Percentiles rank a stretch among this genome's conserved stretches.
Evolutionary conservation across 1,140 invertebrate genomes (phyloP).

Genomic region (Oreohelix idahoensis): DNA sequence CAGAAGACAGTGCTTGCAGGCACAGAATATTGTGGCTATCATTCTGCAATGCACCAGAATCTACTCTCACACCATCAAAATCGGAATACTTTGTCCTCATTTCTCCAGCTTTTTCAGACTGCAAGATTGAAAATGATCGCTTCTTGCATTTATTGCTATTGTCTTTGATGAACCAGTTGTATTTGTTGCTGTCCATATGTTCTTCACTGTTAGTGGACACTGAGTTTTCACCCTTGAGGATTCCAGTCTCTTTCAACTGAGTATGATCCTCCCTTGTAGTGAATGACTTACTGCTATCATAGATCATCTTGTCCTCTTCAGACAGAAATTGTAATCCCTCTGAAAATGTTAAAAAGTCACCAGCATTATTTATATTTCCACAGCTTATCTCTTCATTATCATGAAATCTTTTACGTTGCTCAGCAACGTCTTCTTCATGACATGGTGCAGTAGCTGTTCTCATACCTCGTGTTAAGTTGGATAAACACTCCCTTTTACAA

Average conservation of each 20-base stretch:
- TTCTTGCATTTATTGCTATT: not conserved
- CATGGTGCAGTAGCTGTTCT: no score
- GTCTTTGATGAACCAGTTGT: not conserved
- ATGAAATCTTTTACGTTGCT: no score
- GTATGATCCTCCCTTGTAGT: not conserved
- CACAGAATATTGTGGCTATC: not conserved
- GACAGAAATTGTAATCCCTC: not conserved
- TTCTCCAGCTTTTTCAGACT: no score
- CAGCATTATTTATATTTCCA: not conserved
- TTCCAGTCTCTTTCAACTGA: not conserved
- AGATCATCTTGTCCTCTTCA: not conserved
- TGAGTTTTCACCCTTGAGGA: not conserved
- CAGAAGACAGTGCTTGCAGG: not conserved
- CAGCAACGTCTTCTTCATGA: no score
- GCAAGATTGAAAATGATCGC: not conserved
- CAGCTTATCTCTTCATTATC: not conserved
- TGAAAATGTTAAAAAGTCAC: not conserved
- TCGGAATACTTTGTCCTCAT: no score
- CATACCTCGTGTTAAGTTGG: not conserved
- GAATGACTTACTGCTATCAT: not conserved
- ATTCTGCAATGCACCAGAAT: not conserved
- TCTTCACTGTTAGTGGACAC: not conserved
- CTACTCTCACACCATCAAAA: no score
- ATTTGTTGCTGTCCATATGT: no score
- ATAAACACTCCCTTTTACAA: not conserved